These are phyloP conservation scores for Tapirus indicus DNA, from an alignment of 2,797 vertebrate species.

Conservation along the genomic window DNA sequence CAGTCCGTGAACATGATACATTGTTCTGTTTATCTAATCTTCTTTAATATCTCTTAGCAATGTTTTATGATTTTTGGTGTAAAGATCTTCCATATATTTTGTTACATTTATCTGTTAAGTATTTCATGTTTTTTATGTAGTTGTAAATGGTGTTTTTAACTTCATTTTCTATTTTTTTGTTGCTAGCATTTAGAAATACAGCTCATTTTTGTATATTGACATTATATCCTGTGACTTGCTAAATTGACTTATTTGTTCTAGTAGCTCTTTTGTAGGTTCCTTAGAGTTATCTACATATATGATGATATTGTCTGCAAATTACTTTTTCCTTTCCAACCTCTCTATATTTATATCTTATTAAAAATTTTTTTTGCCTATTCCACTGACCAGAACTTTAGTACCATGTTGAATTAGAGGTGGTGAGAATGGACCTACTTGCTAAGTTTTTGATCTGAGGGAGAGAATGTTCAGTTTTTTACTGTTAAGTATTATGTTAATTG, in stretches of 20 bases:
- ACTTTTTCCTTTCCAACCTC: not conserved
- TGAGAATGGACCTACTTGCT: not conserved
- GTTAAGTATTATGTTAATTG: not conserved
- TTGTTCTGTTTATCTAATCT: not conserved
- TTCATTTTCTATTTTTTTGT: not conserved
- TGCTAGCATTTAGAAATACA: not conserved
- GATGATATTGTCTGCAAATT: not conserved
- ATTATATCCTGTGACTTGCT: not conserved
- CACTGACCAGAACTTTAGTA: not conserved
- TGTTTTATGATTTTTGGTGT: not conserved
- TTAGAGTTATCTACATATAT: not conserved
- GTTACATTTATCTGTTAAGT: not conserved
- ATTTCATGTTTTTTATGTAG: not conserved
- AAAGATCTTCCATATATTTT: not conserved
- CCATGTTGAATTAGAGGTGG: not conserved
- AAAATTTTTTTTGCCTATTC: not conserved
- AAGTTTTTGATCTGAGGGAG: not conserved
- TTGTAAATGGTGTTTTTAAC: not conserved
- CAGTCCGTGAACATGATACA: not conserved
- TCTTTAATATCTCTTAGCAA: not conserved
- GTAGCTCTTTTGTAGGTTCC: not conserved
- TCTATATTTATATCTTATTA: not conserved
- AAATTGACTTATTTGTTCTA: not conserved
- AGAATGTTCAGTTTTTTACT: slow-evolving; percentile 30
- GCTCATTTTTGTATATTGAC: not conserved